Evolutionary conservation across 2,113 vertebrate species (phyloP), one percentile per base, ranked within the genome.

Genomic region (Centrocercus urophasianus): DNA sequence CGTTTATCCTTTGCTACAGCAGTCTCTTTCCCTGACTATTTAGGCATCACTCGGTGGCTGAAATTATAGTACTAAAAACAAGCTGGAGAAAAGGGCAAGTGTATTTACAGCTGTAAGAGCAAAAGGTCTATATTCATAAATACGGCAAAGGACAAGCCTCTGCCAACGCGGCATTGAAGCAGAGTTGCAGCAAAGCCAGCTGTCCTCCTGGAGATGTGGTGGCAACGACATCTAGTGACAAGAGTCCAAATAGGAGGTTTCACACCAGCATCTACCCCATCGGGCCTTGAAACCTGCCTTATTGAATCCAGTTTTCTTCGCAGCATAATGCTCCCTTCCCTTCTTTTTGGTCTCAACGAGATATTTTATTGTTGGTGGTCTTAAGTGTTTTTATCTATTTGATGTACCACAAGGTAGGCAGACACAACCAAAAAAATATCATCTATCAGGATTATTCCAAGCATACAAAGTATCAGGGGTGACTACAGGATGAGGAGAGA

Each of bases 171-270:
- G 48, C 67, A 4, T 2, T 36, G 0, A 5, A 30, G 50, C 76
- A 42, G 56, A 34, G 20, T 6, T 19, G 78, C 52, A 1, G 11
- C 10, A 8, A 47, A 57, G 57, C 43, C 15, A 13, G 54, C 34
- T 15, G 15, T 59, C 5, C 15, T 28, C n/a, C 4, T 0, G 42
- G 18, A 84, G 57, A 43, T 5, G 66, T 5, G 6, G 59, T 57
- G 86, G 36, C 85, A 59, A 60, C 50, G 88, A 93, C 93, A 95
- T 48, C 91, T 83, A 88, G 87, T 28, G 93, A n/a, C 57, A 32
- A 59, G 13, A 89, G 38, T 75, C 42, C 38, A 43, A 11, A 80
- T 1, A 36, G 50, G 42, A 42, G 10, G 4, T 24, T 54, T 12
- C 83, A 6, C n/a, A 17, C 10, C 48, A 4, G 13, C 13, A 20